Evolutionary conservation across 2,113 vertebrate species (phyloP).

Genomic region (Lamprotornis superbus): DNA sequence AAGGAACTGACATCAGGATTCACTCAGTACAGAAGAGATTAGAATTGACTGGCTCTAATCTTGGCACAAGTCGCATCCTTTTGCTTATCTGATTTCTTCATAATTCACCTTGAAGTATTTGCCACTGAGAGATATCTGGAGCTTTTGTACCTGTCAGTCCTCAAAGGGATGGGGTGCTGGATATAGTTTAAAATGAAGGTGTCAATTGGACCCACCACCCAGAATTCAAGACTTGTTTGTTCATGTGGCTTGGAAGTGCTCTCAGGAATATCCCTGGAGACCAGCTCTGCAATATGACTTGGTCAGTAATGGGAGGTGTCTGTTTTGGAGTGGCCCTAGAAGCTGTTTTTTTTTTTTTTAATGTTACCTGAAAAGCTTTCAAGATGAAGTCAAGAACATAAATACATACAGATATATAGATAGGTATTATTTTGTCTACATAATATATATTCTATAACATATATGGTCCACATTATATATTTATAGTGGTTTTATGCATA

Average conservation of each 20-base stretch:
- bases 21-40: not conserved
- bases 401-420: not conserved
- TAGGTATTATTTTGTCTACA: not conserved
- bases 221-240: constrained; percentile 79
- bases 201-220: constrained; percentile 74
- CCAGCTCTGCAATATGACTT: constrained; percentile 66
- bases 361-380: not conserved
- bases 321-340: not conserved
- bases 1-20: not conserved
- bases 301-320: not conserved
- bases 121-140: not conserved
- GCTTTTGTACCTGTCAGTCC: constrained; percentile 70
- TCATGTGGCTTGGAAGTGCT: constrained; percentile 77
- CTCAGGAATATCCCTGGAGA: constrained; percentile 81
- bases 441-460: not conserved
- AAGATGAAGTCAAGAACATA: not conserved
- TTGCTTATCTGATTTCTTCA: not conserved
- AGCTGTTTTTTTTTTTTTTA: not conserved
- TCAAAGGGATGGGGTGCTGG: constrained; percentile 68
- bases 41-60: not conserved
- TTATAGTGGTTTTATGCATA: not conserved
- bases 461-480: not conserved
- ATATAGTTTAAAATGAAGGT: constrained; percentile 77
- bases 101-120: not conserved
- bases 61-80: not conserved